Percentiles rank a stretch among this genome's conserved stretches.
These are phyloP conservation scores for Hippocampus abdominalis DNA, from an alignment of 2,113 vertebrate genomes.

Conservation along the genomic window DNA sequence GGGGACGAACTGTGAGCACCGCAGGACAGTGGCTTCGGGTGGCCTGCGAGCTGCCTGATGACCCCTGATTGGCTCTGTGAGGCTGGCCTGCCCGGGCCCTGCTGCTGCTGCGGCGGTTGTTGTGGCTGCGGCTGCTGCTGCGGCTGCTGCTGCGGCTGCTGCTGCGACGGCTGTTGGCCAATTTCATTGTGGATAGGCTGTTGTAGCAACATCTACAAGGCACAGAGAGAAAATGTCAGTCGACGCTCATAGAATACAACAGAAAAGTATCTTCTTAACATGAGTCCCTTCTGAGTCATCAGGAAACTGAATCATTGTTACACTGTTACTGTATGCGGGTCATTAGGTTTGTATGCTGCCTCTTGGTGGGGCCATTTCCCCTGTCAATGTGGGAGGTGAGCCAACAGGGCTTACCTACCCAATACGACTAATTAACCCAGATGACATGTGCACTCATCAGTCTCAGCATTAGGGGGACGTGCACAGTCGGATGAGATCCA, in stretches of 20 bases:
- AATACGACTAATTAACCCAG: conserved; percentile 6
- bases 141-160: conserved; percentile 47
- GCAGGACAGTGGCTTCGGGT: conserved; percentile 65
- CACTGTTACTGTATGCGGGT: neutral
- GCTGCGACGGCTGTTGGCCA: conserved; percentile 33
- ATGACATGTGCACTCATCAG: neutral
- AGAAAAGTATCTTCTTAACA: neutral
- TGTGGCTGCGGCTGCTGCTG: conserved; percentile 64
- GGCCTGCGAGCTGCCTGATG: conserved; percentile 49
- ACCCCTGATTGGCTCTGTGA: conserved; percentile 55
- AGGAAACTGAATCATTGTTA: neutral
- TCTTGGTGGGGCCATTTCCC: conserved; percentile 52
- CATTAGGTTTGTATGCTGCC: conserved; percentile 17
- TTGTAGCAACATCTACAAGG: conserved; percentile 79
- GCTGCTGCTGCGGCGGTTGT: conserved; percentile 51
- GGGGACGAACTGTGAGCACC: conserved; percentile 49
- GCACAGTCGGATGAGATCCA: neutral
- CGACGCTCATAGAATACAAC: neutral
- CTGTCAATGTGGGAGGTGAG: conserved; percentile 8
- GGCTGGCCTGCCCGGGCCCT: conserved; percentile 51
- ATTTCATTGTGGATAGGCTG: conserved; percentile 59
- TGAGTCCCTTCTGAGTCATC: neutral
- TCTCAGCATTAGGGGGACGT: neutral
- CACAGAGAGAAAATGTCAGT: neutral
- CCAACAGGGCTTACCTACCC: neutral